These are phyloP conservation scores for Holothuria scabra DNA, from an alignment of 53 echinoderm and acorn worm species.

Conservation along the genomic window DNA sequence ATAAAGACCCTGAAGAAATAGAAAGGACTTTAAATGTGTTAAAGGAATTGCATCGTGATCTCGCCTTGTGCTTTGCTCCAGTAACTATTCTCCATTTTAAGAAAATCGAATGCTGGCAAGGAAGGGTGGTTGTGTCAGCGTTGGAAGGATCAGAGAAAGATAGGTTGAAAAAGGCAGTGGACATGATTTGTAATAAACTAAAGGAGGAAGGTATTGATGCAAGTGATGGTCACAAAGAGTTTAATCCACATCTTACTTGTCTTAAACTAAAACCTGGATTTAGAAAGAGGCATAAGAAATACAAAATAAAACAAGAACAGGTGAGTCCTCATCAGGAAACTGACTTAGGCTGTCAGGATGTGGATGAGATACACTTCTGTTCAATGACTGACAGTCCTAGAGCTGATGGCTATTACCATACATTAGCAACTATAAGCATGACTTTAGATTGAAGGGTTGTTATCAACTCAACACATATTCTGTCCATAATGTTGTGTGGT, in stretches of 20 bases:
- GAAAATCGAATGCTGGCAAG: constrained; percentile 66
- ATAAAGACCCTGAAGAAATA: constrained; percentile 58
- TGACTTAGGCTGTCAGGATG: constrained; percentile 69
- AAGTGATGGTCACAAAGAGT: constrained; percentile 53
- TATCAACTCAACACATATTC: no score
- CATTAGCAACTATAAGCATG: constrained; percentile 66
- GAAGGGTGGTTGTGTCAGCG: constrained; percentile 66
- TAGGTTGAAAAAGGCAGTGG: constrained; percentile 54
- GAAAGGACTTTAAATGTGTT: constrained; percentile 71
- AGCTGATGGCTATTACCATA: constrained; percentile 81
- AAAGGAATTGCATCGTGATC: constrained; percentile 65
- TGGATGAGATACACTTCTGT: constrained; percentile 82
- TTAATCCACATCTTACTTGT: constrained; percentile 82
- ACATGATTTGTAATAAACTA: constrained; percentile 40
- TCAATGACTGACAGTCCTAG: constrained; percentile 61
- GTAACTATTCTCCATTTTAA: constrained; percentile 77
- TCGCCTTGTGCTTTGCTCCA: constrained; percentile 67
- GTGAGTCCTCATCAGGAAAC: constrained; percentile 56
- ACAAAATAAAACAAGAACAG: constrained; percentile 36
- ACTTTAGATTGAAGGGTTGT: not conserved
- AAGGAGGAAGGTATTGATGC: constrained; percentile 74
- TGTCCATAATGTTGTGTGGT: no score
- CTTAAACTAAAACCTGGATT: constrained; percentile 61
- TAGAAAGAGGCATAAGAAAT: constrained; percentile 24
- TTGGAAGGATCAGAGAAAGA: constrained; percentile 48